Evolutionary conservation across 2,888 invertebrate species (phyloP).

Genomic region (Strigamia maritima): DNA sequence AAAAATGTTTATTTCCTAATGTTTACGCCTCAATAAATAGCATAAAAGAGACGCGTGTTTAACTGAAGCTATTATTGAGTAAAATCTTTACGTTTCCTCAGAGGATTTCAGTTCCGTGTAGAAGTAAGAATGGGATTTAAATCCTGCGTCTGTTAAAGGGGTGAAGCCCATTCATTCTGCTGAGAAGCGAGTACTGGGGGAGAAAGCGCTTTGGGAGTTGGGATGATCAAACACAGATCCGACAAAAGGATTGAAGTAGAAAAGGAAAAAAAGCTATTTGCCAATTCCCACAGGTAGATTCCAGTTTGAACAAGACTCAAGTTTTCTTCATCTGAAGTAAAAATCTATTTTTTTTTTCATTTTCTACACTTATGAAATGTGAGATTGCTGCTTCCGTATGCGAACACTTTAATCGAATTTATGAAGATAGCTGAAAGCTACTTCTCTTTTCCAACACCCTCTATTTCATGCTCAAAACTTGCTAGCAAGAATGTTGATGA

Average conservation of each 20-base stretch:
- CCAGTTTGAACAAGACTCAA: slow-evolving; percentile 1
- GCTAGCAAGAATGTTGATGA: slow-evolving; percentile 6
- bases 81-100: background rate
- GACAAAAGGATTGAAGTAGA: slow-evolving; percentile 7
- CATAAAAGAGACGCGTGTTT: background rate
- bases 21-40: background rate
- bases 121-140: background rate
- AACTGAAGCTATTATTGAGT: background rate
- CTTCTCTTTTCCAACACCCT: slow-evolving; percentile 2
- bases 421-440: slow-evolving; percentile 17
- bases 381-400: background rate
- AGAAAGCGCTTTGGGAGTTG: slow-evolving; percentile 1
- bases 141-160: background rate
- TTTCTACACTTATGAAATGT: background rate
- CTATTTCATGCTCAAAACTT: background rate
- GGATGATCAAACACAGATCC: slow-evolving; percentile 27
- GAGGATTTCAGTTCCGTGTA: background rate
- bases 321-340: background rate
- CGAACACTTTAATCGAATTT: slow-evolving; percentile 19
- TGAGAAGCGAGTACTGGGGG: background rate
- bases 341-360: background rate
- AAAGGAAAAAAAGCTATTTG: slow-evolving; percentile 16
- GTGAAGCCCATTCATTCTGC: background rate
- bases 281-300: slow-evolving; percentile 22
- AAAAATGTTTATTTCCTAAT: background rate